Conservation (phyloP, 2,797 vertebrate species). For the Enteromius argenteus region DNA sequence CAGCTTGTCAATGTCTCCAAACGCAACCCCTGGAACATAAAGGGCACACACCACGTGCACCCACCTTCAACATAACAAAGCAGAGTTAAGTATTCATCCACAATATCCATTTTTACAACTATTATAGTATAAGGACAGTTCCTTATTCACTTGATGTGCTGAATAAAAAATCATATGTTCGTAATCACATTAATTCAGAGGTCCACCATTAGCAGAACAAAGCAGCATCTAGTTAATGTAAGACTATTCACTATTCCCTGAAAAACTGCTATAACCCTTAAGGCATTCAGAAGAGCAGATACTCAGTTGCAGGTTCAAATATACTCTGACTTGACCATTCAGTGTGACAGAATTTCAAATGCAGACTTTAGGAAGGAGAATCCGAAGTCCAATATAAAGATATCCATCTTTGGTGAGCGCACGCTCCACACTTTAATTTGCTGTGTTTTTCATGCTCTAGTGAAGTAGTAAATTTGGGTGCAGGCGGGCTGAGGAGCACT, state of each 20-base stretch:
- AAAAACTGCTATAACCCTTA: neutral
- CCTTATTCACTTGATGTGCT: neutral
- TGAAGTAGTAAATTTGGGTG: slow-evolving; percentile 93
- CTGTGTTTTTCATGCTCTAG: slow-evolving; percentile 95
- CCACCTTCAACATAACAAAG: slow-evolving; percentile 82
- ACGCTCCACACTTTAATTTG: slow-evolving; percentile 93
- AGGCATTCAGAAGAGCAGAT: slow-evolving; percentile 29
- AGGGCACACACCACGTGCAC: slow-evolving; percentile 99
- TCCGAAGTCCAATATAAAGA: slow-evolving; percentile 92
- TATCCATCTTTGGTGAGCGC: slow-evolving; percentile 91
- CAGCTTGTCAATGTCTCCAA: slow-evolving; percentile 98
- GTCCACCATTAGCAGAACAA: neutral
- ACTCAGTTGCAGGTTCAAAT: slow-evolving; percentile 45
- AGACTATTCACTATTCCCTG: slow-evolving; percentile 1
- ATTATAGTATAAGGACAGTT: neutral
- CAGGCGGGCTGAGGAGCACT: slow-evolving; percentile 87
- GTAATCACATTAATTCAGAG: neutral
- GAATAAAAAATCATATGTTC: neutral
- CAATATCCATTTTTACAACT: neutral
- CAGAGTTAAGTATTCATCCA: slow-evolving; percentile 11
- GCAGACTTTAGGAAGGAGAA: slow-evolving; percentile 76
- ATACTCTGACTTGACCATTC: slow-evolving; percentile 58
- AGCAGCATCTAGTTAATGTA: slow-evolving; percentile 9
- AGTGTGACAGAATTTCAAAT: slow-evolving; percentile 79
- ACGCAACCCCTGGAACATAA: slow-evolving; percentile 98